phyloP scores from a whole-genome alignment of 2,113 vertebrate species.

The Corynorhinus townsendii region DNA sequence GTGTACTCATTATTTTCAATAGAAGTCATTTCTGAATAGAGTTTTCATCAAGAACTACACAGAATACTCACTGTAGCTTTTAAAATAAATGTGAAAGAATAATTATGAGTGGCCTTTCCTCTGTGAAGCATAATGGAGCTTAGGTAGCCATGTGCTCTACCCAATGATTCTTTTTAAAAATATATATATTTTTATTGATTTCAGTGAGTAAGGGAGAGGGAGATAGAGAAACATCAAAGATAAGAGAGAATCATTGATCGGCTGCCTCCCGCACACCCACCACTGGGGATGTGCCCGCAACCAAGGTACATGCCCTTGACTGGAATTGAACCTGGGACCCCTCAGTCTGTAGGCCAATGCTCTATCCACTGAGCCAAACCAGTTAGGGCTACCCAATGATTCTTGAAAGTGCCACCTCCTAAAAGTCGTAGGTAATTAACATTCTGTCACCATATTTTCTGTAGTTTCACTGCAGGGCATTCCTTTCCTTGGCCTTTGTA shows the following conservation, averaged over 20 bases:
- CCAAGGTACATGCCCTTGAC: too few species aligned
- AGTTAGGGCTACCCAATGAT: background rate
- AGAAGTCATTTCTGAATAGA: background rate
- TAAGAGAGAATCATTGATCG: too few species aligned
- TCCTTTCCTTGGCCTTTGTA: constrained; percentile 6
- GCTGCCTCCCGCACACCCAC: too few species aligned
- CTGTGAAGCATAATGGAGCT: constrained; percentile 9
- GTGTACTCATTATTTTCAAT: background rate
- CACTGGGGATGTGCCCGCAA: too few species aligned
- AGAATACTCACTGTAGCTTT: background rate
- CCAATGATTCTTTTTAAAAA: constrained; percentile 40
- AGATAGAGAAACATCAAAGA: too few species aligned
- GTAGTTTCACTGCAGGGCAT: constrained; percentile 7
- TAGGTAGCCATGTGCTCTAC: background rate
- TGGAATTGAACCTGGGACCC: too few species aligned
- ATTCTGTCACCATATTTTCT: constrained; percentile 7
- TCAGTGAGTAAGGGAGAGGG: too few species aligned
- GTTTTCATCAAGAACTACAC: background rate
- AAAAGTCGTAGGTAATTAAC: constrained; percentile 19
- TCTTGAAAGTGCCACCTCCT: constrained; percentile 32
- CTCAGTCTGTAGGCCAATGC: too few species aligned
- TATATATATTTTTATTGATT: too few species aligned
- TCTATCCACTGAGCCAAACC: too few species aligned
- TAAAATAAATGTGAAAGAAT: background rate
- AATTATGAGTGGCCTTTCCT: background rate